Percentiles rank a stretch among this genome's conserved stretches.
Conservation (phyloP, 2,113 vertebrate genomes). For the Patagioenas fasciata region DNA sequence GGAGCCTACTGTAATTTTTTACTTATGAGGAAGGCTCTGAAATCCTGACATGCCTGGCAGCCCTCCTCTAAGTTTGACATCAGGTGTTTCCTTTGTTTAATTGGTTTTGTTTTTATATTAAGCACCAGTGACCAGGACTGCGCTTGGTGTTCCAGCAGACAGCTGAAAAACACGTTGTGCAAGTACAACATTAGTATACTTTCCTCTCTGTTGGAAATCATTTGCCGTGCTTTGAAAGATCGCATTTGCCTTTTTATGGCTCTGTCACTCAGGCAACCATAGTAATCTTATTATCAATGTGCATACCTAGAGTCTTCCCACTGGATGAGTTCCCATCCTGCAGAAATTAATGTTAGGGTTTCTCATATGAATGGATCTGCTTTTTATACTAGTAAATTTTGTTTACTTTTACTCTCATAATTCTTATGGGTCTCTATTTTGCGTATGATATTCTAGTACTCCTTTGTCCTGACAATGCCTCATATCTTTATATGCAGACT, state of each 20-base stretch:
- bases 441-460: not conserved
- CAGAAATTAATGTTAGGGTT: not conserved
- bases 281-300: not conserved
- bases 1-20: not conserved
- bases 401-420: not conserved
- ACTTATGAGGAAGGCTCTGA: not conserved
- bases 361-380: not conserved
- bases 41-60: rapidly evolving
- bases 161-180: not conserved
- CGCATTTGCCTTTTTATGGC: not conserved
- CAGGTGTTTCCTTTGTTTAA: not conserved
- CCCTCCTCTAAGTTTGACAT: not conserved
- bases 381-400: not conserved
- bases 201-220: not conserved
- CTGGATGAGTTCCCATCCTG: not conserved
- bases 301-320: not conserved
- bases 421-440: not conserved
- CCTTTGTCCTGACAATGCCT: not conserved
- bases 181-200: not conserved
- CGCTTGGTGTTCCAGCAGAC: not conserved
- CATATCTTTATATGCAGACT: not conserved
- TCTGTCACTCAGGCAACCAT: not conserved
- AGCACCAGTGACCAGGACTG: not conserved
- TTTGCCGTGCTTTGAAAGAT: not conserved
- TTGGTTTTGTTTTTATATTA: not conserved